A percentile compares a stretch with the other conserved stretches of the same genome.
Conservation (phyloP, 2,113 vertebrate genomes). For the Nansenia antarctica region DNA sequence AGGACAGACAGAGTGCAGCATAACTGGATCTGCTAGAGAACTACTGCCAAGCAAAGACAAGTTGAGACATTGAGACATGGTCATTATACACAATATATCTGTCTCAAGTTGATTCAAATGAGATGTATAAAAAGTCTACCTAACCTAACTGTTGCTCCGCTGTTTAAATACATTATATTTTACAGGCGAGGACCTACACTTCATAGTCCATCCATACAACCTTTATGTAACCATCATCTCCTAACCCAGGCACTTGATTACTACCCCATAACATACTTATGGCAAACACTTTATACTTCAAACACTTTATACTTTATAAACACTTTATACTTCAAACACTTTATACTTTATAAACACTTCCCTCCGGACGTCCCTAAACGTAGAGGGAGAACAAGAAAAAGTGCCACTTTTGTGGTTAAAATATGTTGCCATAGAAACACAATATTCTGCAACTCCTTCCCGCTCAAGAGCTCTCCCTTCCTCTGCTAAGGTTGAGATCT, state of each 20-base stretch:
- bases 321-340: not conserved
- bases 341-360: not conserved
- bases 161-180: not conserved
- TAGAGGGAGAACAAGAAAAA: not conserved
- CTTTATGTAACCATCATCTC: conserved; percentile 43
- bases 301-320: not conserved
- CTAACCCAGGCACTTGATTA: conserved; percentile 77
- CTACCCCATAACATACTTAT: conserved; percentile 22
- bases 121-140: conserved; percentile 55
- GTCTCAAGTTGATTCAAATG: conserved; percentile 42
- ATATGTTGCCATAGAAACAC: not conserved
- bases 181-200: not conserved
- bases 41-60: conserved; percentile 44
- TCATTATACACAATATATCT: conserved; percentile 34
- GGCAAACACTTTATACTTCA: not conserved
- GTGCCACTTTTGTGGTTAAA: not conserved
- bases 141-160: not conserved
- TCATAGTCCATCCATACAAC: conserved; percentile 26
- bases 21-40: conserved; percentile 33
- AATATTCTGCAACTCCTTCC: not conserved
- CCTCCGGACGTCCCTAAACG: too few species aligned
- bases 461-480: not conserved
- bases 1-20: conserved; percentile 44
- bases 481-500: too few species aligned
- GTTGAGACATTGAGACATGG: conserved; percentile 42